Evolutionary conservation across 2,113 vertebrate species (phyloP).

Genomic region (Antennarius striatus): DNA sequence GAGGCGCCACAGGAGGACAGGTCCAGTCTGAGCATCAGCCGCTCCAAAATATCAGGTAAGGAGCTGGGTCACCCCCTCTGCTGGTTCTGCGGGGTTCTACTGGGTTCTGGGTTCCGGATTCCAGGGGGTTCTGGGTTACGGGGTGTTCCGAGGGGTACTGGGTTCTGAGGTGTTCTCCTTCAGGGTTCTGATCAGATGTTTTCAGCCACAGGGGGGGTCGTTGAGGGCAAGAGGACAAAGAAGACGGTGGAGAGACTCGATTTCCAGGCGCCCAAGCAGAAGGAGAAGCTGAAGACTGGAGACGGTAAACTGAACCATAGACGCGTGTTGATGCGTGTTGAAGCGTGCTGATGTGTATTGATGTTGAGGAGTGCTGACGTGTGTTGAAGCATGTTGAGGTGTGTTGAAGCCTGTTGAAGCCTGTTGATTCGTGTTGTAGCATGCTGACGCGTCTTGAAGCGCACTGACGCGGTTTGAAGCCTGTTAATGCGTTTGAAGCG

Average conservation of each 20-base stretch:
- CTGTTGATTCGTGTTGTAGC: too few species aligned
- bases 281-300: constrained; percentile 87
- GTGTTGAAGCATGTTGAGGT: too few species aligned
- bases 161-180: not conserved
- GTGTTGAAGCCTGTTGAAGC: too few species aligned
- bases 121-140: not conserved
- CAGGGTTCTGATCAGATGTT: not conserved
- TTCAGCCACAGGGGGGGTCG: constrained; percentile 72
- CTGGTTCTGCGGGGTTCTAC: not conserved
- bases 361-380: too few species aligned
- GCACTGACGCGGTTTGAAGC: too few species aligned
- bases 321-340: too few species aligned
- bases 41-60: constrained; percentile 24
- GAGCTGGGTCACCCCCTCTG: not conserved
- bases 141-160: not conserved
- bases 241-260: constrained; percentile 92
- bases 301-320: constrained; percentile 77
- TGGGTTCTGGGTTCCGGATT: too few species aligned
- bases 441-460: too few species aligned
- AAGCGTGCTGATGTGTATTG: too few species aligned
- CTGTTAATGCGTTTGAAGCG: too few species aligned
- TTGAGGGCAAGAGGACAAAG: constrained; percentile 94
- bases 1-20: constrained; percentile 4
- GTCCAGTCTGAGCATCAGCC: constrained; percentile 2
- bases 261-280: constrained; percentile 86